phyloP scores from a whole-genome alignment of 1,140 invertebrate species.

The Phymastichus coffea region DNA sequence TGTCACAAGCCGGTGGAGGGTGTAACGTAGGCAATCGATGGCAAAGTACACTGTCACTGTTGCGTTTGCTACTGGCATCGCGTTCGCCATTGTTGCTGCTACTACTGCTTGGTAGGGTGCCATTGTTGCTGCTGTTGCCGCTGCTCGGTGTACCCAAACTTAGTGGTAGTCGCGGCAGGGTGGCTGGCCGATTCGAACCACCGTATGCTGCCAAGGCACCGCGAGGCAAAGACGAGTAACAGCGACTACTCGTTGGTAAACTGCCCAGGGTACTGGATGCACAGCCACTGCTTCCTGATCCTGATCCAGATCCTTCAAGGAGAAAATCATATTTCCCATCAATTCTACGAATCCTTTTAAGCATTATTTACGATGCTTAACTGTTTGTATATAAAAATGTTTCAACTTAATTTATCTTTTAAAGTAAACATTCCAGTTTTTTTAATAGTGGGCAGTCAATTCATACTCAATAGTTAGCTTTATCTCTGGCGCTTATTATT shows the following conservation, averaged over 20 bases:
- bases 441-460: no score
- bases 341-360: no score
- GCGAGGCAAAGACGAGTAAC: slow-evolving; percentile 55
- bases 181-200: slow-evolving; percentile 51
- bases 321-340: no score
- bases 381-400: no score
- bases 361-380: no score
- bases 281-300: slow-evolving; percentile 54
- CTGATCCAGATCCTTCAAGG: slow-evolving; percentile 49
- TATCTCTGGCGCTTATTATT: no score
- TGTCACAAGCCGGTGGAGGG: slow-evolving; percentile 57
- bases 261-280: slow-evolving; percentile 48
- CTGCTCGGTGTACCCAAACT: slow-evolving; percentile 40
- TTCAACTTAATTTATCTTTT: no score
- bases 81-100: slow-evolving; percentile 47
- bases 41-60: slow-evolving; percentile 58
- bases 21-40: slow-evolving; percentile 57
- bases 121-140: slow-evolving; percentile 37
- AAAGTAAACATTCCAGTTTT: no score
- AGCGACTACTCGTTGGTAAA: slow-evolving; percentile 42
- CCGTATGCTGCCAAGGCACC: slow-evolving; percentile 50
- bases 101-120: slow-evolving; percentile 32
- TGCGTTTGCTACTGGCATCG: slow-evolving; percentile 57
- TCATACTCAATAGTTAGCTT: no score
- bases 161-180: slow-evolving; percentile 53